Base-by-base conservation (phyloP, 2,113 vertebrate genomes). In the Diphyllodes magnificus region DNA sequence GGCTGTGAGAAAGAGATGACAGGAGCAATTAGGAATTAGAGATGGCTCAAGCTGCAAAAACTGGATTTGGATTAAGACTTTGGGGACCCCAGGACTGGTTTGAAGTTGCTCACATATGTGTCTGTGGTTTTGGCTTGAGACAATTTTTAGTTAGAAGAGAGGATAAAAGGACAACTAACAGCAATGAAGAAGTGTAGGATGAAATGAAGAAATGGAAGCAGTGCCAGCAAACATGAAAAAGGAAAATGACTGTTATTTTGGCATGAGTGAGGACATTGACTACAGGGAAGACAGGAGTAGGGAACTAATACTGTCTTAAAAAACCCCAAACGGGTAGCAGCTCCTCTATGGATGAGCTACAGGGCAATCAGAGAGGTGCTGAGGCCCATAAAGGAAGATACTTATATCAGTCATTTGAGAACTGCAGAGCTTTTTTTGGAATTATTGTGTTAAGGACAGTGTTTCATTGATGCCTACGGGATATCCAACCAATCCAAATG, bases 81-180 rank as follows among this genome's bases (percentile, higher is more conserved):
- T 68, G 69, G 94, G 93, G 93, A 96, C 93, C 85, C 79, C 85
- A 88, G 66, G 68, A 92, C 15, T 78, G 90, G 92, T 96, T 96
- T 96, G 94, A 96, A 96, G 96, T 96, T 97, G 92, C 80, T 94
- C 92, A 95, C 95, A 96, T 97, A 96, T 96, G 95, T 93, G 94
- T 94, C 92, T 96, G 95, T 90, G 96, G 95, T 96, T 97, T 97
- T 94, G 94, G 90, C 95, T 93, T 56, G 75, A 88, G 88, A 93
- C 10, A 73, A 45, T 78, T 96, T 90, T 86, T 90, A 88, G 85
- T 94, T 90, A 94, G 88, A 88, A 88, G 39, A 92, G 63, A 96
- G 79, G 85, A 96, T 96, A 93, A 97, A 97, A 96, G 82, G 64
- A 92, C 87, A 91, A 70, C 64, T 56, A 92, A 93, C 68, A 96